phyloP scores from a whole-genome alignment of 2,888 invertebrate genomes.

The Cataglyphis rosenhaueri region DNA sequence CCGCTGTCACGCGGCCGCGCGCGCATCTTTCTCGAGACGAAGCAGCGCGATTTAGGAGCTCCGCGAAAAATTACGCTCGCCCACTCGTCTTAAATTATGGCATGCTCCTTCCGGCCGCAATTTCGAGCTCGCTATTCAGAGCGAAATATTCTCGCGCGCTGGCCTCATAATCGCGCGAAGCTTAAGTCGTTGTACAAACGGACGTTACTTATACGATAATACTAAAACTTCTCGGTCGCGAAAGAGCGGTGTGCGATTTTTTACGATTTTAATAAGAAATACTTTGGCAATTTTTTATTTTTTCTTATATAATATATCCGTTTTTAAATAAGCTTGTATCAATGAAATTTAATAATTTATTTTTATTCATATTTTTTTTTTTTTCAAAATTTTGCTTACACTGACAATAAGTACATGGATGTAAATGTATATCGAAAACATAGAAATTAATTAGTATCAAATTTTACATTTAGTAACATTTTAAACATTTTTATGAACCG shows the following conservation, averaged over 20 bases:
- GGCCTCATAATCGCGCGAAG: slow-evolving; percentile 16
- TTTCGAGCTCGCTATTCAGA: slow-evolving; percentile 29
- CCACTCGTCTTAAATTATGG: slow-evolving; percentile 32
- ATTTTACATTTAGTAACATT: neutral
- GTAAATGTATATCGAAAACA: neutral
- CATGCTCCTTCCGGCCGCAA: slow-evolving; percentile 34
- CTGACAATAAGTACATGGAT: neutral
- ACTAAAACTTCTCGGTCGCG: neutral
- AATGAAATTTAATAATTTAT: neutral
- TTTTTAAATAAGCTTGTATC: neutral
- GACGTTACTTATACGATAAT: neutral
- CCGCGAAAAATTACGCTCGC: slow-evolving; percentile 42
- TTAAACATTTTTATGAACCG: neutral
- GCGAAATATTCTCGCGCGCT: slow-evolving; percentile 28
- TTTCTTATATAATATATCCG: no score
- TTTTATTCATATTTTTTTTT: neutral
- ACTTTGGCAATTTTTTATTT: neutral
- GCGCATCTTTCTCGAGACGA: slow-evolving; percentile 32
- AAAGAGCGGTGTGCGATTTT: neutral
- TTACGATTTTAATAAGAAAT: neutral
- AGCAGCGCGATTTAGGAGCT: slow-evolving; percentile 12
- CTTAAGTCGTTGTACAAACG: slow-evolving; percentile 21
- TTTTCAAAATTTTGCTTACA: neutral
- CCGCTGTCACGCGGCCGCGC: slow-evolving; percentile 50
- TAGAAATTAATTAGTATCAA: neutral